Conservation (phyloP, 1,140 invertebrate species). For the Pachyrhynchus sulphureomaculatus region DNA sequence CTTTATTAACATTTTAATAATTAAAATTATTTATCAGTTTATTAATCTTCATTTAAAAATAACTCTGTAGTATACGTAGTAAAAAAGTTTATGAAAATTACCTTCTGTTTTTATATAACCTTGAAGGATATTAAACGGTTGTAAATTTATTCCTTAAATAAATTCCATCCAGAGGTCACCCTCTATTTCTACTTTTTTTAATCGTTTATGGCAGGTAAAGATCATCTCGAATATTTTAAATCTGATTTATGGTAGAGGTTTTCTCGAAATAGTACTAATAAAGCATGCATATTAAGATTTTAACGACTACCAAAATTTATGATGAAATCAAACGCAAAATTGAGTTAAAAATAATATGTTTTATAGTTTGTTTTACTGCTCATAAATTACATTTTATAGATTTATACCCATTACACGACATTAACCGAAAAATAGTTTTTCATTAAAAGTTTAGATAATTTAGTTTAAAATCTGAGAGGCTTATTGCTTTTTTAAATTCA, state of each 20-base stretch:
- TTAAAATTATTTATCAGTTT: too few relatives aligned
- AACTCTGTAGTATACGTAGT: too few relatives aligned
- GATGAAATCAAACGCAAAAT: constrained; percentile 32
- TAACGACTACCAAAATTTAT: constrained; percentile 32
- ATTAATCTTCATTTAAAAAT: too few relatives aligned
- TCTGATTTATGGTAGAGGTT: constrained; percentile 30
- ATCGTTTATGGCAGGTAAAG: constrained; percentile 29
- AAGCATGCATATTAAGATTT: constrained; percentile 28
- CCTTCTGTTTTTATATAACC: background rate
- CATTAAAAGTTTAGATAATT: too few relatives aligned
- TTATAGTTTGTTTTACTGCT: constrained; percentile 30
- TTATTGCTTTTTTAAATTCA: too few relatives aligned
- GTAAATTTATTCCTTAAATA: constrained; percentile 17
- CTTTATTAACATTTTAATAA: too few relatives aligned
- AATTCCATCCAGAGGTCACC: constrained; percentile 5
- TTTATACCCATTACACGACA: constrained; percentile 16
- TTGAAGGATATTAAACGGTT: constrained; percentile 11
- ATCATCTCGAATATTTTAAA: constrained; percentile 26
- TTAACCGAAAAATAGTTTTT: background rate
- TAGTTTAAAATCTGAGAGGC: too few relatives aligned
- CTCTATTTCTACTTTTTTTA: constrained; percentile 16
- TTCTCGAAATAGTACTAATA: constrained; percentile 31
- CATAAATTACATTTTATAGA: constrained; percentile 25
- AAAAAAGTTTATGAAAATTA: too few relatives aligned
- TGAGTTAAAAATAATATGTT: constrained; percentile 31